Conservation (phyloP, 2,797 vertebrate species). For the Brachymystax lenok region DNA sequence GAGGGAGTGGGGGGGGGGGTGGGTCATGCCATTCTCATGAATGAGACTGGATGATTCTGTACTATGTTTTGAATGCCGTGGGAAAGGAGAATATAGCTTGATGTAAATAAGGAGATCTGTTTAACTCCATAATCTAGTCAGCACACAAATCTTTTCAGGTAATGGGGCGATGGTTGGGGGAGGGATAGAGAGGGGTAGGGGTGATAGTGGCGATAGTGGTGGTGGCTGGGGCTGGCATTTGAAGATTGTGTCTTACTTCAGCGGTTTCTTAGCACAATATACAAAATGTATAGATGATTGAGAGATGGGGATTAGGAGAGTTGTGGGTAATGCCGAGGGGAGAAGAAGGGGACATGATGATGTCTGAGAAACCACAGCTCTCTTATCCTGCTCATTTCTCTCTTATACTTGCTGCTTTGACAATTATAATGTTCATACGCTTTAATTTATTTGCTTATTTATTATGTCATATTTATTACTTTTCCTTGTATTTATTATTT, state of each 20-base stretch:
- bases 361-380: background rate
- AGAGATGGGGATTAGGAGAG: background rate
- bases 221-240: constrained; percentile 2
- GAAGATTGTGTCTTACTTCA: constrained; percentile 33
- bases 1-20: background rate
- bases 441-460: constrained; percentile 44
- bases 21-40: background rate
- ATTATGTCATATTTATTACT: constrained; percentile 29
- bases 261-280: constrained; percentile 53
- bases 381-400: constrained; percentile 42
- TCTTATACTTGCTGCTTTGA: constrained; percentile 61
- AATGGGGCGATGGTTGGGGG: background rate
- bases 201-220: background rate
- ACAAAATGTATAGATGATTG: constrained; percentile 21
- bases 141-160: constrained; percentile 1
- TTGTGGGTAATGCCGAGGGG: background rate
- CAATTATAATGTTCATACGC: constrained; percentile 54
- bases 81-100: background rate
- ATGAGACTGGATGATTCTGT: background rate
- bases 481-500: constrained; percentile 13
- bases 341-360: background rate
- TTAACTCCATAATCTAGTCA: background rate
- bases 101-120: background rate
- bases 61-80: background rate
- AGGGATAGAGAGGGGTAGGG: background rate